Evolutionary conservation across 2,888 invertebrate genomes (phyloP).

Genomic region (Tipula vernalis): DNA sequence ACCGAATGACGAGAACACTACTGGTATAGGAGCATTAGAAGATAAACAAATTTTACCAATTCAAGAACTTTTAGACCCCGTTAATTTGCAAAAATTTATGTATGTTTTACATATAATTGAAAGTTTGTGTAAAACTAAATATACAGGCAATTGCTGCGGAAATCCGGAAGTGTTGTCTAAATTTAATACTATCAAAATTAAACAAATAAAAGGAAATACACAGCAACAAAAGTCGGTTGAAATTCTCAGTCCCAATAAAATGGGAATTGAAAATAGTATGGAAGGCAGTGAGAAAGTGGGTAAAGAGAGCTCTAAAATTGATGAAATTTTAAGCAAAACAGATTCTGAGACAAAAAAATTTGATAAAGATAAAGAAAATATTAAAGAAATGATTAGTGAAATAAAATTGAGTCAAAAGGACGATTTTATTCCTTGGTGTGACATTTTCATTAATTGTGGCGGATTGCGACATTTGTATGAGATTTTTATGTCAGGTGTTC

Average conservation of each 20-base stretch:
- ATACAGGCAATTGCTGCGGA: constrained; percentile 21
- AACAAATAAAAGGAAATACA: constrained; percentile 6
- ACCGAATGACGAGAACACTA: not conserved
- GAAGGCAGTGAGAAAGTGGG: not conserved
- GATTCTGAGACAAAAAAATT: constrained; percentile 14
- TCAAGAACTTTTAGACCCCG: constrained; percentile 69
- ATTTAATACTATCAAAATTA: constrained; percentile 23
- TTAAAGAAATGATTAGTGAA: not conserved
- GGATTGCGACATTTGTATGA: constrained; percentile 80
- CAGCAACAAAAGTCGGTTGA: constrained; percentile 7
- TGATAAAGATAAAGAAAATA: constrained; percentile 15
- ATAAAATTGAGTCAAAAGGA: constrained; percentile 16
- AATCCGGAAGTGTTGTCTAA: constrained; percentile 21
- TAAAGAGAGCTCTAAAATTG: not conserved
- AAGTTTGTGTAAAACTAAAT: constrained; percentile 41
- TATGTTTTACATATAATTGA: constrained; percentile 88
- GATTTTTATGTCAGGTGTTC: constrained; percentile 77
- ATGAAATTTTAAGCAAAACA: constrained; percentile 1
- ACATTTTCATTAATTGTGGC: constrained; percentile 73
- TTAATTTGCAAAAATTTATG: constrained; percentile 87
- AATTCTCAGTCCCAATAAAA: constrained; percentile 18
- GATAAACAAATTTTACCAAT: constrained; percentile 26
- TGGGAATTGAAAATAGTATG: not conserved
- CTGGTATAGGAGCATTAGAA: not conserved
- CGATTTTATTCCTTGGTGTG: constrained; percentile 46